Evolutionary conservation across 2,888 invertebrate genomes (phyloP).

Genomic region (Aphidius colemani): DNA sequence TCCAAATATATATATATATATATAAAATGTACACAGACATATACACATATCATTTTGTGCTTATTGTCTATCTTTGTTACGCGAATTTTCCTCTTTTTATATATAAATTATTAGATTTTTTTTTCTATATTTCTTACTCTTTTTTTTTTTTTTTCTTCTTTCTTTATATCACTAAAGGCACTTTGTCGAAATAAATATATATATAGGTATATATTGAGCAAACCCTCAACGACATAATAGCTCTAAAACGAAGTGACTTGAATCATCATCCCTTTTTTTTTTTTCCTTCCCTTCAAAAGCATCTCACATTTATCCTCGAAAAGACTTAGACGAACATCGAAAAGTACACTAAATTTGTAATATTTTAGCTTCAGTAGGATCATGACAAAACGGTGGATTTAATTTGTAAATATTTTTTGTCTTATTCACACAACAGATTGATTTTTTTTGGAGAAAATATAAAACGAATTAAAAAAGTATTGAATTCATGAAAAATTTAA

Average conservation of each 20-base stretch:
- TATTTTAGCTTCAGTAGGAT: slow-evolving; percentile 18
- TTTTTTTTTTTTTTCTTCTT: slow-evolving; percentile 7
- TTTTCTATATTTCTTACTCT: neutral
- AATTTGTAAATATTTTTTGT: neutral
- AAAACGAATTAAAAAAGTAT: too few relatives aligned
- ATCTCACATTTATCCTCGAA: neutral
- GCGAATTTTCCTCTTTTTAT: neutral
- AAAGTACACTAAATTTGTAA: slow-evolving; percentile 24
- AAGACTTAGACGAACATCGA: neutral
- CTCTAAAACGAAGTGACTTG: slow-evolving; percentile 25
- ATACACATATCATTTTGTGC: too few relatives aligned
- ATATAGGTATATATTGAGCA: neutral
- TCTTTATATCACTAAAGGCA: slow-evolving; percentile 7
- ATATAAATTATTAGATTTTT: neutral
- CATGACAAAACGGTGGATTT: slow-evolving; percentile 13
- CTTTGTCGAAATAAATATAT: slow-evolving; percentile 10
- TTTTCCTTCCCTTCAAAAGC: slow-evolving; percentile 6
- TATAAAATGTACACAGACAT: too few relatives aligned
- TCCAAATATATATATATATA: neutral
- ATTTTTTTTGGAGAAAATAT: too few relatives aligned
- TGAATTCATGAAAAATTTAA: too few relatives aligned
- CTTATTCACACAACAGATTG: too few relatives aligned
- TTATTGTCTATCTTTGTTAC: too few relatives aligned
- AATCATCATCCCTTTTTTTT: slow-evolving; percentile 14
- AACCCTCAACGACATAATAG: slow-evolving; percentile 28